phyloP scores from a whole-genome alignment of 2,113 vertebrate genomes.

The Phasianus colchicus region DNA sequence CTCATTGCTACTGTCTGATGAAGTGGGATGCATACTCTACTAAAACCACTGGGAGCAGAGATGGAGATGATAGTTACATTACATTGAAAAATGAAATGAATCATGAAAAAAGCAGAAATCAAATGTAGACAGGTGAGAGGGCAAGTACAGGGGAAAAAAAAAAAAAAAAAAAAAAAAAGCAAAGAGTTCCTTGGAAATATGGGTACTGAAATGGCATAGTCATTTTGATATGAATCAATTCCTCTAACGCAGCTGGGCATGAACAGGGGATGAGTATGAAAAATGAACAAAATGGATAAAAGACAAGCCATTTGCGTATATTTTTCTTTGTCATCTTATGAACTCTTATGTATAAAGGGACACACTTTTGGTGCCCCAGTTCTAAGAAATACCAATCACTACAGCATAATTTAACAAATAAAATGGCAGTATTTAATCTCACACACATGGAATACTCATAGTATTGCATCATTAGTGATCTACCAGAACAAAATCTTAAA shows the following conservation, averaged over 20 bases:
- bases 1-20: not conserved
- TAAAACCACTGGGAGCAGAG: not conserved
- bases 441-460: not conserved
- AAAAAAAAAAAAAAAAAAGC: not conserved
- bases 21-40: not conserved
- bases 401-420: not conserved
- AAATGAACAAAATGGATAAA: not conserved
- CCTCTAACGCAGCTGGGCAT: not conserved
- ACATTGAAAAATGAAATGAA: not conserved
- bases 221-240: not conserved
- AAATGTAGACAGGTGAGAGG: not conserved
- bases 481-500: not conserved
- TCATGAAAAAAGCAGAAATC: not conserved
- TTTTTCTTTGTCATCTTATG: not conserved
- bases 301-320: not conserved
- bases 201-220: not conserved
- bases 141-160: fast-evolving
- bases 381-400: not conserved
- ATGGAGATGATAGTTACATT: not conserved
- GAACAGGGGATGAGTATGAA: not conserved
- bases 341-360: not conserved
- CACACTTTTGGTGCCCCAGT: not conserved
- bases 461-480: not conserved
- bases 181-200: not conserved
- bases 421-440: not conserved